Evolutionary conservation across 2,797 vertebrate species (phyloP).

Genomic region (Capromys pilorides): DNA sequence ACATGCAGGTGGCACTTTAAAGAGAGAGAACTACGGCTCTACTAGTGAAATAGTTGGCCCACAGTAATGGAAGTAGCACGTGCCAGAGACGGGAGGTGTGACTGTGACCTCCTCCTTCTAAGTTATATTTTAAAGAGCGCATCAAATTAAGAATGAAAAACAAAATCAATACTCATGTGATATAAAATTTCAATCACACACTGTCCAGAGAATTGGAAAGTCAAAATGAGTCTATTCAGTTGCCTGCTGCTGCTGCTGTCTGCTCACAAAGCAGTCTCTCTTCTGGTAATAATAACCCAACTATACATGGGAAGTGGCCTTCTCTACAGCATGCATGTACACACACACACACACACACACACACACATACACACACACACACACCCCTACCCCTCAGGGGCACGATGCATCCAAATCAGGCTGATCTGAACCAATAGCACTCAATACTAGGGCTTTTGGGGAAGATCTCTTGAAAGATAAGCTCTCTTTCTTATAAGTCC

Average conservation of each 20-base stretch:
- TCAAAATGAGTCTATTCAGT: background rate
- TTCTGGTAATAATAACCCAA: background rate
- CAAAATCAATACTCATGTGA: background rate
- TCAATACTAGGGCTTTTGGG: background rate
- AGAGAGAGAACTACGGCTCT: background rate
- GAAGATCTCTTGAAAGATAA: background rate
- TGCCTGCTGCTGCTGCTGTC: background rate
- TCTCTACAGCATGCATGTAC: background rate
- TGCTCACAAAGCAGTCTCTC: background rate
- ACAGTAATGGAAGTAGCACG: background rate
- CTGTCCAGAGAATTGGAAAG: background rate
- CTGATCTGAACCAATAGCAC: background rate
- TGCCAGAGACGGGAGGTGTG: background rate
- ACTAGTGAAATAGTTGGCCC: background rate
- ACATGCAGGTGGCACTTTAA: background rate
- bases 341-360: background rate
- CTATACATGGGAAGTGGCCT: background rate
- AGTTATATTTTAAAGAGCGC: constrained; percentile 20
- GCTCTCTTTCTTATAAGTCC: background rate
- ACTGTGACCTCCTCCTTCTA: constrained; percentile 1
- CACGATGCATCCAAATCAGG: background rate
- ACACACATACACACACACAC: background rate
- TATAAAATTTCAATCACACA: background rate
- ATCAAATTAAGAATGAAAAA: constrained; percentile 42
- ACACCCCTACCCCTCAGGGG: background rate